phyloP scores from a whole-genome alignment of 2,113 vertebrate species.

The Tupaia chinensis region DNA sequence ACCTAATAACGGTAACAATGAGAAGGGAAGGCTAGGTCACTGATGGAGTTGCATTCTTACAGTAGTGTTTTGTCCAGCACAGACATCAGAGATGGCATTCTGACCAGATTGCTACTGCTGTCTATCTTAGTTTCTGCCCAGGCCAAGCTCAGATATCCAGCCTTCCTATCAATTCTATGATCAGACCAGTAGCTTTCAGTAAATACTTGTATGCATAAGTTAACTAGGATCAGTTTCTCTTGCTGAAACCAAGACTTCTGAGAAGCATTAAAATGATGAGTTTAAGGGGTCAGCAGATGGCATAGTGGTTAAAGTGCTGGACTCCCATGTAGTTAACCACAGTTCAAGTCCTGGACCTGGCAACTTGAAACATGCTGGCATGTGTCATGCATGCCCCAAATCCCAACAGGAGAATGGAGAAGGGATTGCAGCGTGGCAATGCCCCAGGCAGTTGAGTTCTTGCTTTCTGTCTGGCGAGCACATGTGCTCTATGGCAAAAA shows the following conservation, averaged over 20 bases:
- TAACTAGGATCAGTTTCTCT: constrained; percentile 4
- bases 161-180: constrained; percentile 37
- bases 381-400: too few species aligned
- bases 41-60: neutral
- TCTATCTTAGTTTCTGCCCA: neutral
- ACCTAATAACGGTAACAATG: neutral
- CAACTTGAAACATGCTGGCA: too few species aligned
- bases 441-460: too few species aligned
- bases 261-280: too few species aligned
- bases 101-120: neutral
- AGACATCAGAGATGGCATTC: neutral
- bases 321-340: too few species aligned
- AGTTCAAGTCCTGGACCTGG: too few species aligned
- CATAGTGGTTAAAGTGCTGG: too few species aligned
- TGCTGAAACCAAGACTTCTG: neutral
- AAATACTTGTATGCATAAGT: neutral
- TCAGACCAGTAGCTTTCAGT: neutral
- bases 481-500: too few species aligned
- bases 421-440: too few species aligned
- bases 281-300: too few species aligned
- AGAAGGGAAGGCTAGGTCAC: neutral
- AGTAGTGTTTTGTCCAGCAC: neutral
- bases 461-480: too few species aligned
- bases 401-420: too few species aligned
- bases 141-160: neutral